A percentile compares a stretch with the other conserved stretches of the same genome.
Evolutionary conservation across 2,113 vertebrate species (phyloP).

Genomic region (Brachyhypopomus occidentalis): DNA sequence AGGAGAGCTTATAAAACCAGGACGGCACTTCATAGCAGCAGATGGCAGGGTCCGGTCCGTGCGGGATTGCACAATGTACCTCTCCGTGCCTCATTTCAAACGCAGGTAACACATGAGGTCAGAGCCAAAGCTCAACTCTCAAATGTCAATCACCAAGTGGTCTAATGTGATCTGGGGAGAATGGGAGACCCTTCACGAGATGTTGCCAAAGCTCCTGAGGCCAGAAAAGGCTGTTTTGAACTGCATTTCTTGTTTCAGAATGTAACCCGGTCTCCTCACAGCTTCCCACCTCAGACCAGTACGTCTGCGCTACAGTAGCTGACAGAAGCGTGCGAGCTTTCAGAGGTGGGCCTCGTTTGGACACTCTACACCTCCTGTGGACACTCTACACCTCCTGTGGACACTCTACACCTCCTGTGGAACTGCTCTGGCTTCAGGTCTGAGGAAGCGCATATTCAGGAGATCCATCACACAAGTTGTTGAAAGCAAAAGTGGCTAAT

Average conservation of each 20-base stretch:
- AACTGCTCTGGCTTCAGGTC: too few species aligned
- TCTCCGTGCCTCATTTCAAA: constrained; percentile 6
- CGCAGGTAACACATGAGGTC: not conserved
- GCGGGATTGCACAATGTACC: constrained; percentile 22
- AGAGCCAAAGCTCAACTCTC: constrained; percentile 15
- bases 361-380: too few species aligned
- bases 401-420: too few species aligned
- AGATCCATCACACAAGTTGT: too few species aligned
- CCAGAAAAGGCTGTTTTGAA: not conserved
- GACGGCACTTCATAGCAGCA: constrained; percentile 31
- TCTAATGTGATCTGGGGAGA: constrained; percentile 12
- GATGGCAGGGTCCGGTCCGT: not conserved
- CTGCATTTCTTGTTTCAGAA: constrained; percentile 12
- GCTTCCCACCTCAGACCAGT: too few species aligned
- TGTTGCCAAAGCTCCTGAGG: constrained; percentile 17
- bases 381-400: too few species aligned
- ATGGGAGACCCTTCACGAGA: constrained; percentile 9
- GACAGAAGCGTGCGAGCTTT: not conserved
- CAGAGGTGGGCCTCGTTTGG: not conserved
- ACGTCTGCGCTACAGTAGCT: too few species aligned
- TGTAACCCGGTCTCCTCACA: not conserved
- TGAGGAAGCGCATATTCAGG: too few species aligned
- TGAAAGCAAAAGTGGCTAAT: too few species aligned
- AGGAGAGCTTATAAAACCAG: constrained; percentile 46
- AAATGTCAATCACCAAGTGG: constrained; percentile 22